phyloP scores from a whole-genome alignment of 1,140 invertebrate species.

The Orius laevigatus region DNA sequence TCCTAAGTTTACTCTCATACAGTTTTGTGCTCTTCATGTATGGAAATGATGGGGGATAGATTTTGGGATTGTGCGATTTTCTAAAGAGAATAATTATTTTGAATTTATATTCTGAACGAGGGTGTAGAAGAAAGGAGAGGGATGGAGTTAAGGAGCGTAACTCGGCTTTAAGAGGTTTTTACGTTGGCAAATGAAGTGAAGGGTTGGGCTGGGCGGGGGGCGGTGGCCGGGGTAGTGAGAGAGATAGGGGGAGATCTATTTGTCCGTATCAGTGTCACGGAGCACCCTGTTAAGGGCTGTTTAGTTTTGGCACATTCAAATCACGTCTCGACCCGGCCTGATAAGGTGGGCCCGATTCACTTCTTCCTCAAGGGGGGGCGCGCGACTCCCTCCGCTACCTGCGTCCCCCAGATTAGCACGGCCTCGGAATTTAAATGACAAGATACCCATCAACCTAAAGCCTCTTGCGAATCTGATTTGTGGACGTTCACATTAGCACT shows the following conservation, averaged over 20 bases:
- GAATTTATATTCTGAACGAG: too few species aligned
- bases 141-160: not conserved
- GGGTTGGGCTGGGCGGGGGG: not conserved
- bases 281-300: constrained; percentile 3
- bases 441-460: too few species aligned
- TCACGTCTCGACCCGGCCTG: constrained; percentile 1
- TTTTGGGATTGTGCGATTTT: too few species aligned
- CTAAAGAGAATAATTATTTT: too few species aligned
- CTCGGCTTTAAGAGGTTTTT: not conserved
- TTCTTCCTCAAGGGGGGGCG: not conserved
- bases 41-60: too few species aligned
- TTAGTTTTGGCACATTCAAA: constrained; percentile 8
- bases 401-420: too few species aligned
- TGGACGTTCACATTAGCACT: too few species aligned
- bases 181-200: not conserved
- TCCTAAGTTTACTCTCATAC: too few species aligned
- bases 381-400: too few species aligned
- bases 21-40: too few species aligned
- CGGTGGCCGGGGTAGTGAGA: not conserved
- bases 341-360: constrained; percentile 3
- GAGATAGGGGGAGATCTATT: not conserved
- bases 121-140: not conserved
- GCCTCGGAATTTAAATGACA: too few species aligned
- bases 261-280: not conserved
- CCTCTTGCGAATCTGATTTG: too few species aligned